phyloP scores from a whole-genome alignment of 2,797 vertebrate species.

The Syndactyla subalaris region DNA sequence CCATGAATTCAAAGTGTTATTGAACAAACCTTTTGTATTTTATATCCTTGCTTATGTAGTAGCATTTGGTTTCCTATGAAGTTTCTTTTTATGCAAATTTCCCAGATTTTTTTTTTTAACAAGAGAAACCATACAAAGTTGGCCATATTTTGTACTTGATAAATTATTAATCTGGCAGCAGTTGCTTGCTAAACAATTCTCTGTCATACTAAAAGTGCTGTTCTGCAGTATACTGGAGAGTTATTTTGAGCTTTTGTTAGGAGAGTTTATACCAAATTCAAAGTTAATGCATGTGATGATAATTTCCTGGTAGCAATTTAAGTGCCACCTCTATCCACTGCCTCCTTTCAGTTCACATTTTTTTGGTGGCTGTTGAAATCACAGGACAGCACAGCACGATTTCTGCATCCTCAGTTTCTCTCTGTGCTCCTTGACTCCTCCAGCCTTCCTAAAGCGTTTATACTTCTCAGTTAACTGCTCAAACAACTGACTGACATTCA shows the following conservation, averaged over 20 bases:
- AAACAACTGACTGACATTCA: neutral
- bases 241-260: neutral
- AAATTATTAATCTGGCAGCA: constrained; percentile 41
- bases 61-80: neutral
- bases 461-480: neutral
- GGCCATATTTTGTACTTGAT: constrained; percentile 16
- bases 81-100: neutral
- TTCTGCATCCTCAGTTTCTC: neutral
- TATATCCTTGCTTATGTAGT: neutral
- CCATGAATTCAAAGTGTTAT: neutral
- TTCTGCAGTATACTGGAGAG: neutral
- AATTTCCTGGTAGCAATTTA: neutral
- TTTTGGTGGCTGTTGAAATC: neutral
- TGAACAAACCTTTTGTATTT: neutral
- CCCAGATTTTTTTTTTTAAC: neutral
- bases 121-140: neutral
- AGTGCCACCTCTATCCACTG: neutral
- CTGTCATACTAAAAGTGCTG: neutral
- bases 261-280: neutral
- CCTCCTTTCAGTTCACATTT: neutral
- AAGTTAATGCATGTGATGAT: neutral
- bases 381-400: fast-evolving
- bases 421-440: neutral
- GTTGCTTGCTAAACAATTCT: constrained; percentile 32
- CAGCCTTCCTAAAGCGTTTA: neutral